These are phyloP conservation scores for Globicephala melas DNA, from an alignment of 2,113 vertebrate species.

Conservation along the genomic window DNA sequence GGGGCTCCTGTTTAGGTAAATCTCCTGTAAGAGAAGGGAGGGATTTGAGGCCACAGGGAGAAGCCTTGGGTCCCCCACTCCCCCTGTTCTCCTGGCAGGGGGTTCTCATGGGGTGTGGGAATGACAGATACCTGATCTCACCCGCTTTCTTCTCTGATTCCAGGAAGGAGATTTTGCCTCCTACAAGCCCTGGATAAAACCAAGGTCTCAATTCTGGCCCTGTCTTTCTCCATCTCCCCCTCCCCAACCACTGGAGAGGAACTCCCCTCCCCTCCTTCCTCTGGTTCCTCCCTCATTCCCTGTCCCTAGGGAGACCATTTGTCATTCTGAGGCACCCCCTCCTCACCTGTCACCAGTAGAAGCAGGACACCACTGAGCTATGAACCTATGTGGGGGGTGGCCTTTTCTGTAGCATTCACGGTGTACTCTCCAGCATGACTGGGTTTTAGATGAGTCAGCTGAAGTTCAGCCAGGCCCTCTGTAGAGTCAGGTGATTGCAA, in stretches of 20 bases:
- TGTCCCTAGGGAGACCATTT: background rate
- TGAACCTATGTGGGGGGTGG: rapidly evolving
- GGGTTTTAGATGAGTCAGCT: rapidly evolving
- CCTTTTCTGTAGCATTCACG: rapidly evolving
- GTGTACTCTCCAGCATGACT: background rate
- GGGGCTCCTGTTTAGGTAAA: background rate
- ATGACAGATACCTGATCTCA: background rate
- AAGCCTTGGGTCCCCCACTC: background rate
- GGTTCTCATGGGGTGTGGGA: background rate
- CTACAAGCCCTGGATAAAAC: background rate
- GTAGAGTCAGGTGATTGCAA: rapidly evolving
- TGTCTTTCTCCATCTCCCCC: no score
- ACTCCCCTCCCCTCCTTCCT: background rate
- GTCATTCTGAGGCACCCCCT: background rate
- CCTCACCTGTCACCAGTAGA: constrained; percentile 1
- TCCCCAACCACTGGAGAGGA: background rate
- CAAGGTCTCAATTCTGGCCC: background rate
- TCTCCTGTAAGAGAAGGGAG: background rate
- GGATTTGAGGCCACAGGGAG: background rate
- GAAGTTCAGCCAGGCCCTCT: background rate
- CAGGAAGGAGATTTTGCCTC: background rate
- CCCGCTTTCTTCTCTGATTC: background rate
- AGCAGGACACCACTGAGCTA: background rate
- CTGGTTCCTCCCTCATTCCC: no score
- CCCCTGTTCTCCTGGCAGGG: background rate